Percentiles rank a stretch among this genome's conserved stretches.
Evolutionary conservation across 2,113 vertebrate species (phyloP).

Genomic region (Otolemur garnettii): DNA sequence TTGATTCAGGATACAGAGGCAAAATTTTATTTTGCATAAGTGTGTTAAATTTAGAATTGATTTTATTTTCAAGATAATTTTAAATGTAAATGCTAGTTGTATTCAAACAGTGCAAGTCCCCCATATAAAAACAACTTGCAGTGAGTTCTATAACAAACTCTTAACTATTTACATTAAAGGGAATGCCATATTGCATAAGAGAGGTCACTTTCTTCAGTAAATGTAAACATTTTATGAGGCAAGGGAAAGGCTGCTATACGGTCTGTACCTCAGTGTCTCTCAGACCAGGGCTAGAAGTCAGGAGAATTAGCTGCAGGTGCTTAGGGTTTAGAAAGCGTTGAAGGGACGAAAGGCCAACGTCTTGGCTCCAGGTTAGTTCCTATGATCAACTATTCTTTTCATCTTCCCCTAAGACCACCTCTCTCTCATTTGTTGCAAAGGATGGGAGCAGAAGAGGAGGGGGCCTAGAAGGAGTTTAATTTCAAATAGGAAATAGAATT

Average conservation of each 20-base stretch:
- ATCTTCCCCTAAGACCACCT: constrained; percentile 88
- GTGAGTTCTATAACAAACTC: background rate
- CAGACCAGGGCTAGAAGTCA: constrained; percentile 88
- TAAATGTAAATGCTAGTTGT: background rate
- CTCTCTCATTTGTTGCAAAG: constrained; percentile 86
- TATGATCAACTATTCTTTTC: constrained; percentile 95
- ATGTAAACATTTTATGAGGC: constrained; percentile 79
- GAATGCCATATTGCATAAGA: background rate
- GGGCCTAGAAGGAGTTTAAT: constrained; percentile 84
- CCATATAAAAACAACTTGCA: background rate
- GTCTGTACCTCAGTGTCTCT: constrained; percentile 86
- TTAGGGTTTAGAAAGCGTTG: constrained; percentile 93
- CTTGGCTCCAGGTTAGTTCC: constrained; percentile 94
- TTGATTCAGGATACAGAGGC: background rate
- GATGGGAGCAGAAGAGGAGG: constrained; percentile 64
- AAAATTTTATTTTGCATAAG: background rate
- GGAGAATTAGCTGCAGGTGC: constrained; percentile 93
- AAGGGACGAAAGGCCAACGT: constrained; percentile 93
- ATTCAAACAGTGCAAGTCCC: background rate
- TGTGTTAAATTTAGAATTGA: background rate
- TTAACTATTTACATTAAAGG: background rate
- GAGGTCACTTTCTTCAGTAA: background rate
- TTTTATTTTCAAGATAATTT: background rate
- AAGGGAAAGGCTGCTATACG: constrained; percentile 78
- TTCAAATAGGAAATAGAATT: constrained; percentile 85